Percentiles rank a stretch among this genome's conserved stretches.
Evolutionary conservation across 2,113 vertebrate genomes (phyloP).

Genomic region (Agapornis roseicollis): DNA sequence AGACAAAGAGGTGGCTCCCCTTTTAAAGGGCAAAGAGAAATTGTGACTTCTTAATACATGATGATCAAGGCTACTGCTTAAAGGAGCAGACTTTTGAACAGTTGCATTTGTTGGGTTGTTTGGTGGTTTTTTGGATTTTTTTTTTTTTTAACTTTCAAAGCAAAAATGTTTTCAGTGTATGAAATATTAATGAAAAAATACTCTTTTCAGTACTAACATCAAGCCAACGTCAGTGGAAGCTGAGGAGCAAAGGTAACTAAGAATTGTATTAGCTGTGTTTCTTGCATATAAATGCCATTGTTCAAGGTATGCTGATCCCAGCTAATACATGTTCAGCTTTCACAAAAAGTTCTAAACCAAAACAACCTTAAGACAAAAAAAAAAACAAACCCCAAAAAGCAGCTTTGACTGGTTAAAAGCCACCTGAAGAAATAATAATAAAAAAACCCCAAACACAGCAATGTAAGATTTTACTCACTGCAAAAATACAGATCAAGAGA

Average conservation of each 20-base stretch:
- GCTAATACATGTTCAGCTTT: background rate
- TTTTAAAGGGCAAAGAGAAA: background rate
- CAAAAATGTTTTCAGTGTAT: background rate
- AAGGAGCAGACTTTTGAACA: background rate
- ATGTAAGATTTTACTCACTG: background rate
- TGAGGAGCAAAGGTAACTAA: background rate
- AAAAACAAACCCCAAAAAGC: background rate
- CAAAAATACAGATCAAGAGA: background rate
- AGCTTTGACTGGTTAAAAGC: background rate
- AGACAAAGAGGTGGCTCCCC: background rate
- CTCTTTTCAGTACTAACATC: background rate
- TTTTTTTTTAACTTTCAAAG: background rate
- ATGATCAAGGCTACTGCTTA: background rate
- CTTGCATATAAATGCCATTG: background rate
- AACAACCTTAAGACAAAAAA: background rate
- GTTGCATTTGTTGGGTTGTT: background rate
- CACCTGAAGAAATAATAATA: background rate
- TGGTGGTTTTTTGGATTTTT: background rate
- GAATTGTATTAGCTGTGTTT: background rate
- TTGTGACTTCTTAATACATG: background rate
- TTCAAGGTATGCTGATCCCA: background rate
- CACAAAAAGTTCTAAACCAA: background rate
- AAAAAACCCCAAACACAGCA: rapidly evolving
- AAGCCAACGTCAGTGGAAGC: background rate
- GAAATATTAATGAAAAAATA: background rate